These are phyloP conservation scores for Ammodytes dubius DNA, from an alignment of 2,113 vertebrate species.

Conservation along the genomic window DNA sequence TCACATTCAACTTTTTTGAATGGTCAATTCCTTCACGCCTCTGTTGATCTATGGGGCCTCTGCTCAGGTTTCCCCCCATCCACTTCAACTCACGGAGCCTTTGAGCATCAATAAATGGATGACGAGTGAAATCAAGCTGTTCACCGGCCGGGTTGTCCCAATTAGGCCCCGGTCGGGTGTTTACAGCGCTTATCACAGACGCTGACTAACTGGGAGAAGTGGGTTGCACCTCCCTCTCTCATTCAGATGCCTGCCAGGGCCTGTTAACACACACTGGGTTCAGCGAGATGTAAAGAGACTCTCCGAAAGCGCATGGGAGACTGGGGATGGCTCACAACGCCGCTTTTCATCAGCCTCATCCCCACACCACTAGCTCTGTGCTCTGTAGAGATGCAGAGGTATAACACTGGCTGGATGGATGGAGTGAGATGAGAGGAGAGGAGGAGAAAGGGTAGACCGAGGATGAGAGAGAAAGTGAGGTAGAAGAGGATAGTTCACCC, in stretches of 20 bases:
- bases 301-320: constrained; percentile 31
- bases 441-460: background rate
- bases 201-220: constrained; percentile 59
- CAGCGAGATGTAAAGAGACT: constrained; percentile 73
- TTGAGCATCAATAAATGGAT: constrained; percentile 52
- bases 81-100: constrained; percentile 25
- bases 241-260: constrained; percentile 74
- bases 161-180: constrained; percentile 62
- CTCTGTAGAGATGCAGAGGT: constrained; percentile 37
- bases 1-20: constrained; percentile 16
- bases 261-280: constrained; percentile 66
- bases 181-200: constrained; percentile 55
- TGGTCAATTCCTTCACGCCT: constrained; percentile 8
- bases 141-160: constrained; percentile 45
- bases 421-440: constrained; percentile 7
- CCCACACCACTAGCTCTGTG: constrained; percentile 21
- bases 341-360: constrained; percentile 66
- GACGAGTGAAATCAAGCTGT: constrained; percentile 59
- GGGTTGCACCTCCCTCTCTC: constrained; percentile 65
- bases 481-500: background rate
- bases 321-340: constrained; percentile 52
- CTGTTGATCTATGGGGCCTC: constrained; percentile 30
- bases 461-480: background rate
- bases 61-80: background rate
- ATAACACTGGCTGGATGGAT: constrained; percentile 17